These are phyloP conservation scores for Incurvaria masculella DNA, from an alignment of 2,888 invertebrate species.

Conservation along the genomic window DNA sequence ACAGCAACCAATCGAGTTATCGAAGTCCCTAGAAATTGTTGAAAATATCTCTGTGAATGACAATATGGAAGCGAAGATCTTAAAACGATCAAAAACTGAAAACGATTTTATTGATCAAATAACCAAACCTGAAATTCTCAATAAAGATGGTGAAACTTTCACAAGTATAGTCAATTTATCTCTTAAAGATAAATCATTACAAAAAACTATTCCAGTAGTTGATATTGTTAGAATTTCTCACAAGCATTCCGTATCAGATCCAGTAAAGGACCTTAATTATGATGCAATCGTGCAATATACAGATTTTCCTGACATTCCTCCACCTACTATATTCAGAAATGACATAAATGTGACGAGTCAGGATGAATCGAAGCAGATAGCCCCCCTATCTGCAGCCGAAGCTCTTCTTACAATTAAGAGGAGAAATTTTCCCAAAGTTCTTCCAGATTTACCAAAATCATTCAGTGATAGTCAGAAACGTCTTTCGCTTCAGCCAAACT, in stretches of 20 bases:
- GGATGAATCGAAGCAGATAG: slow-evolving; percentile 44
- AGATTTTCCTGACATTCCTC: slow-evolving; percentile 30
- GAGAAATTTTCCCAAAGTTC: slow-evolving; percentile 79
- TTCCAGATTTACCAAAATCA: slow-evolving; percentile 68
- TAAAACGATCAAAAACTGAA: slow-evolving; percentile 44
- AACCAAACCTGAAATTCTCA: slow-evolving; percentile 3
- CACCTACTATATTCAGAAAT: slow-evolving; percentile 46
- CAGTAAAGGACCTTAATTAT: slow-evolving; percentile 59
- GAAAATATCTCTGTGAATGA: slow-evolving; percentile 29
- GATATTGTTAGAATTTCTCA: slow-evolving; percentile 54
- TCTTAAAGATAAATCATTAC: slow-evolving; percentile 18
- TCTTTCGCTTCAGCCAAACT: slow-evolving; percentile 61
- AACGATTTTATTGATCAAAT: slow-evolving; percentile 27
- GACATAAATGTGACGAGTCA: slow-evolving; percentile 76
- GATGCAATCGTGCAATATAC: slow-evolving; percentile 32
- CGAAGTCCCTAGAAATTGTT: slow-evolving; percentile 57
- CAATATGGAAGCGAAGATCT: slow-evolving; percentile 25
- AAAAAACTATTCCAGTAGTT: slow-evolving; percentile 25
- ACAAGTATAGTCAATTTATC: slow-evolving; percentile 41
- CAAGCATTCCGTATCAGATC: slow-evolving; percentile 66
- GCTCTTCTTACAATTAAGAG: slow-evolving; percentile 70
- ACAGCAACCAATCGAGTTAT: slow-evolving; percentile 74
- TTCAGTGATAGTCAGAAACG: slow-evolving; percentile 53
- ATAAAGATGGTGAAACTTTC: slow-evolving; percentile 26
- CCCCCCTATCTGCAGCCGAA: slow-evolving; percentile 62